These are phyloP conservation scores for Dipodomys ordii DNA, from an alignment of 2,113 vertebrate species.

Conservation along the genomic window DNA sequence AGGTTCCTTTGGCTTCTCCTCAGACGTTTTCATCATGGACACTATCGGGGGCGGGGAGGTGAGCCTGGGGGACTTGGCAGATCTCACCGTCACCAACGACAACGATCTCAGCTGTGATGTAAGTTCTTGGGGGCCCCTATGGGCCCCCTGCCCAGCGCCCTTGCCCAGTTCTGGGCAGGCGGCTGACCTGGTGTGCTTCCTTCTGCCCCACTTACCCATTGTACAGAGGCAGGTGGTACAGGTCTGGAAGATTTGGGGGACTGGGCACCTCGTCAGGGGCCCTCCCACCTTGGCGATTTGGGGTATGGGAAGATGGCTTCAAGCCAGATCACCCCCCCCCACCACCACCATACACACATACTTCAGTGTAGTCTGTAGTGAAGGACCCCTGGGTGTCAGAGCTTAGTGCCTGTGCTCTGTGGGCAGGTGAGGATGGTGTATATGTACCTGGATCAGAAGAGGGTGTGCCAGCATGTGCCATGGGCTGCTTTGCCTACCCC, in stretches of 20 bases:
- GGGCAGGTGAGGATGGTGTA: accelerated
- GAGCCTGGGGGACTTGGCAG: constrained; percentile 95
- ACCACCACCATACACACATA: too few relatives aligned
- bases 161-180: background rate
- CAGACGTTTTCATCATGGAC: constrained; percentile 95
- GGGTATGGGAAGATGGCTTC: background rate
- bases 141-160: background rate
- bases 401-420: too few relatives aligned
- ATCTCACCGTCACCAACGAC: constrained; percentile 96
- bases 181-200: too few relatives aligned
- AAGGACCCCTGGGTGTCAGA: background rate
- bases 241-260: background rate
- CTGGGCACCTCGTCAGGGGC: background rate
- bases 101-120: constrained; percentile 94
- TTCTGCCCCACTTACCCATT: too few relatives aligned
- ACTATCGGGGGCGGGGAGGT: constrained; percentile 93
- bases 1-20: constrained; percentile 93
- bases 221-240: background rate
- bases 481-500: too few relatives aligned
- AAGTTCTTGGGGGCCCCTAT: constrained; percentile 78
- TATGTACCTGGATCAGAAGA: accelerated
- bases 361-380: background rate
- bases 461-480: background rate
- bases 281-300: accelerated
- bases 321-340: background rate